Conservation (phyloP, 2,888 invertebrate genomes). For the Pyrrhia umbra region DNA sequence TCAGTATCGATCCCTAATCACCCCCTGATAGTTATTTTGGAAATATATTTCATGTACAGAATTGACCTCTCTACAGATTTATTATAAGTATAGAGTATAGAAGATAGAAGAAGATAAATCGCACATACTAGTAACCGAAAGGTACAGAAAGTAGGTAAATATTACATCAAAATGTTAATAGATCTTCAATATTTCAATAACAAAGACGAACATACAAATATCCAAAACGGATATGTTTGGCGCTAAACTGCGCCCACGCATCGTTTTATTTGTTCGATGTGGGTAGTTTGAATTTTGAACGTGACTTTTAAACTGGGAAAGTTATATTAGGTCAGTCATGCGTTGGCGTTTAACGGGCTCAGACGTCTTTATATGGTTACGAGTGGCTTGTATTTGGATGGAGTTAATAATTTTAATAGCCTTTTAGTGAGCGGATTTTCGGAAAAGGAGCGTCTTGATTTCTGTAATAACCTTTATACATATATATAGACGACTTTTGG, state of each 20-base stretch:
- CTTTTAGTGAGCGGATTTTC: conserved; percentile 40
- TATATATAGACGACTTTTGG: conserved; percentile 20
- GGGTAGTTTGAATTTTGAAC: conserved; percentile 64
- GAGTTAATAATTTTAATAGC: conserved; percentile 50
- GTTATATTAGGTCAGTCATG: conserved; percentile 63
- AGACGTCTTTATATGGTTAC: conserved; percentile 62
- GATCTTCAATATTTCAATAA: conserved; percentile 32
- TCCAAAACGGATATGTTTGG: conserved; percentile 37
- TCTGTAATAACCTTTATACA: background rate
- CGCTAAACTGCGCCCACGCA: conserved; percentile 57
- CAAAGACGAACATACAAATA: conserved; percentile 36
- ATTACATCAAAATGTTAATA: conserved; percentile 36
- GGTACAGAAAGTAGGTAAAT: conserved; percentile 6
- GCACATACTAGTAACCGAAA: background rate
- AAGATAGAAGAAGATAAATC: too few relatives aligned
- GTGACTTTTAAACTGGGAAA: conserved; percentile 51
- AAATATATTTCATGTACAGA: too few relatives aligned
- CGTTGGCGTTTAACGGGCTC: conserved; percentile 68
- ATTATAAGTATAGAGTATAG: too few relatives aligned
- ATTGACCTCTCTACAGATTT: too few relatives aligned
- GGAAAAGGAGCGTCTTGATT: conserved; percentile 24
- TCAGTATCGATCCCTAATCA: too few relatives aligned
- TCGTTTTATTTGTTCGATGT: conserved; percentile 57
- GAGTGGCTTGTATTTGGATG: conserved; percentile 45
- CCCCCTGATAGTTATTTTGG: too few relatives aligned